Percentiles rank a stretch among this genome's conserved stretches.
Conservation (phyloP, 2,113 vertebrate species). For the Ivindomyrus marchei region DNA sequence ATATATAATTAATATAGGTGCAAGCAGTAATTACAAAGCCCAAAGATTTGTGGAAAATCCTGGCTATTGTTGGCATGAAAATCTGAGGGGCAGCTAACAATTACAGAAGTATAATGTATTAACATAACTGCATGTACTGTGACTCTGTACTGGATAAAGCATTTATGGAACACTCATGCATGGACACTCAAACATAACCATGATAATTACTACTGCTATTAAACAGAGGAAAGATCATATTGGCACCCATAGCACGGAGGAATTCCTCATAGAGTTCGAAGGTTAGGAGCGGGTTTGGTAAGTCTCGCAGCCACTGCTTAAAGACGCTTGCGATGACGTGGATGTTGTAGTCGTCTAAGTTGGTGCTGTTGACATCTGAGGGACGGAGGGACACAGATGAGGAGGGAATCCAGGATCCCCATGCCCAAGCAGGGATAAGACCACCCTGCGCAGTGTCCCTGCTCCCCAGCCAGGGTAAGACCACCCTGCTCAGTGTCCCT, state of each 20-base stretch:
- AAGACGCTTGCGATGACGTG: conserved; percentile 95
- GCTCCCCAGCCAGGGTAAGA: conserved; percentile 23
- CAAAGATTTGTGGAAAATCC: neutral
- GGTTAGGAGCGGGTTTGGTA: conserved; percentile 95
- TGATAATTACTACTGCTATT: neutral
- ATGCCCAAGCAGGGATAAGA: neutral
- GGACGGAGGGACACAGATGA: conserved; percentile 17
- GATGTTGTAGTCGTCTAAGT: conserved; percentile 95
- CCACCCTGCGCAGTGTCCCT: conserved; percentile 53
- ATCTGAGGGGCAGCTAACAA: neutral
- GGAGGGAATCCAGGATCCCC: neutral
- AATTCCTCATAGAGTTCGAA: conserved; percentile 97
- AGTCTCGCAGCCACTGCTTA: conserved; percentile 95
- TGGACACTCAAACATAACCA: neutral
- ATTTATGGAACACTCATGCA: neutral
- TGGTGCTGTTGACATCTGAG: conserved; percentile 80
- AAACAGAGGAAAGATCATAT: neutral
- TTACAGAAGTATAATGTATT: neutral
- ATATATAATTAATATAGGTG: neutral
- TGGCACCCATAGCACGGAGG: conserved; percentile 72
- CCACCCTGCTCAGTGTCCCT: neutral
- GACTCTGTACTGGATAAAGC: neutral
- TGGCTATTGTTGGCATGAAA: neutral
- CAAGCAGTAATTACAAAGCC: neutral
- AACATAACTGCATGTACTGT: neutral